Evolutionary conservation across 1,140 invertebrate genomes (phyloP).

Genomic region (Nomia melanderi): DNA sequence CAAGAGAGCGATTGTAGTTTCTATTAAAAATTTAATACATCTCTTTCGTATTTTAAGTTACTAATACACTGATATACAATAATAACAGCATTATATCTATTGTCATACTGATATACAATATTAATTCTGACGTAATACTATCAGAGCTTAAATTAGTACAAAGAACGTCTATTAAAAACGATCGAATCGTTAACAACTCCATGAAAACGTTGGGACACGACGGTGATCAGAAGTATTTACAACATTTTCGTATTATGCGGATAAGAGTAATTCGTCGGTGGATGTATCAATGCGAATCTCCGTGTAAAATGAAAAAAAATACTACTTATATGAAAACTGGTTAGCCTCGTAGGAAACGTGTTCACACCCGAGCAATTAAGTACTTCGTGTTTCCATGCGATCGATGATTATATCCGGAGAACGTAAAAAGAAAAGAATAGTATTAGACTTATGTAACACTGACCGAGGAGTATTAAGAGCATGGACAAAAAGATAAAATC

Average conservation of each 20-base stretch:
- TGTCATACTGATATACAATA: conserved; percentile 37
- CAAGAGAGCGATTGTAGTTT: neutral
- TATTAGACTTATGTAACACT: neutral
- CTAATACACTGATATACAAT: conserved; percentile 45
- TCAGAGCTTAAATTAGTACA: conserved; percentile 42
- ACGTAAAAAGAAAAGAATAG: no score
- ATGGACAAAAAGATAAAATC: neutral
- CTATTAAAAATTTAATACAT: conserved; percentile 62
- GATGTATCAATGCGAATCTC: neutral
- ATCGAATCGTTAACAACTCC: conserved; percentile 24
- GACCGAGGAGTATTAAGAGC: conserved; percentile 18
- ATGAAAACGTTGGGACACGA: conserved; percentile 28
- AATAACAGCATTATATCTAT: conserved; percentile 45
- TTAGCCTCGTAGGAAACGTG: neutral
- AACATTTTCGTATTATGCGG: conserved; percentile 10
- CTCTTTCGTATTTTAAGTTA: conserved; percentile 42
- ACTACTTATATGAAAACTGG: conserved; percentile 3
- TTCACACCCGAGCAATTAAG: conserved; percentile 36
- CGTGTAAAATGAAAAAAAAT: conserved; percentile 37
- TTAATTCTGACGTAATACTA: conserved; percentile 48
- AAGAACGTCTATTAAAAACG: neutral
- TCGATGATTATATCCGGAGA: neutral
- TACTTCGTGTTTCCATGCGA: conserved; percentile 29
- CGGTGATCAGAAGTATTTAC: conserved; percentile 48
- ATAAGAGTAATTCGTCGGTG: neutral